Base-by-base conservation (phyloP, 2,888 invertebrate species). In the Eubasilissa splendida region DNA sequence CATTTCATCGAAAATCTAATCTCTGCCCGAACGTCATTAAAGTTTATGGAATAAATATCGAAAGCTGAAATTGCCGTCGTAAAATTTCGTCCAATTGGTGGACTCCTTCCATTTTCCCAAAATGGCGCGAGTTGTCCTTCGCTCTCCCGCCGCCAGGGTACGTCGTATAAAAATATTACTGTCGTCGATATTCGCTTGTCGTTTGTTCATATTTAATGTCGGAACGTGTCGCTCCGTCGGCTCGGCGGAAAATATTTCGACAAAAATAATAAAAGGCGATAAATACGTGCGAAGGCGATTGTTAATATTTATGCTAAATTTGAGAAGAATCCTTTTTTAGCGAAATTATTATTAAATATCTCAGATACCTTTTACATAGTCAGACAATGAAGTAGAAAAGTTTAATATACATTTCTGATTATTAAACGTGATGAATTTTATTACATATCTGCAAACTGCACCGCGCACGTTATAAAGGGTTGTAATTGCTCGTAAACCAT, bases 31-130 rank as follows among this genome's bases (percentile, higher is more conserved):
- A 2, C 58, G 58, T n/a, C n/a, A 58, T 58, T 58, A 11, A 11
- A 58, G 58, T 58, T 58, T 58, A 58, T 58, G 58, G 58, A 58
- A 58, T 58, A 58, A 58, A 58, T 58, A 58, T 58, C 58, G 58
- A 58, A 58, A 58, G n/a, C 11, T 58, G 58, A 58, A 58, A 58
- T 58, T 58, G 58, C 58, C 4, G 2, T 58, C 58, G 9, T 58
- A 58, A 58, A 58, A 58, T 58, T 58, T 11, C 58, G 58, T 58
- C 4, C 58, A 58, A 58, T 58, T 4, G 58, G 58, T 4, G 58
- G 58, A 10, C 58, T 58, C 9, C 7, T 56, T n/a, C 11, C n/a
- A 12, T 58, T 58, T 58, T 9, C 58, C 11, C 4, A 58, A 58
- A n/a, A 58, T n/a, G n/a, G 58, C 42, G 42, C 42, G 42, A 42